Base-by-base conservation (phyloP, 2,888 invertebrate species). In the Ormyrus pomaceus region DNA sequence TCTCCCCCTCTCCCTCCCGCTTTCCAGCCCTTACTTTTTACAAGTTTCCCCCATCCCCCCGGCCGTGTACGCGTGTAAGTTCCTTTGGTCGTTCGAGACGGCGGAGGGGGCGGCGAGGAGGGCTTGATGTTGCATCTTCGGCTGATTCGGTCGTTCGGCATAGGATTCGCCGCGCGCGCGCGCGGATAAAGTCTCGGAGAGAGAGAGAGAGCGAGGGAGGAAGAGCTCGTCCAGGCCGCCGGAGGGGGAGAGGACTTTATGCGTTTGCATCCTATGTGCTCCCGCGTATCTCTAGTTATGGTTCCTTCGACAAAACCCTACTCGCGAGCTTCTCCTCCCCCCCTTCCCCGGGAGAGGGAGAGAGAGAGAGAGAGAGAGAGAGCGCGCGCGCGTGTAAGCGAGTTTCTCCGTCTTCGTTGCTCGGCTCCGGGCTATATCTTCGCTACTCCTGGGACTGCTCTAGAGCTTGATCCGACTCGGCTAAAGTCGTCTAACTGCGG, bases 251-350 rank as follows among this genome's bases (percentile, higher is more conserved):
- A 77, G 84, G 85, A 84, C 86, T 90, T 89, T 89, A 90, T 89
- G 87, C 87, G 87, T 88, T 88, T 88, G 88, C 88, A 88, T 89
- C 87, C 88, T 87, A 87, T 88, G 88, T 81, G 87, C 87, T 87
- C 84, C 86, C 85, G 85, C 89, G 87, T 89, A 88, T 89, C 86
- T 87, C 83, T 83, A 83, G 88, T 90, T 89, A 90, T 87, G 85
- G 85, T 86, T 84, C 85, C 85, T 83, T 84, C 86, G 87, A 87
- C 88, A 84, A 87, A 87, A 87, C 85, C 86, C 84, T 73, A 55
- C 74, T 83, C 84, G 83, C 83, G 85, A 71, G 62, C 59, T 64
- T 13, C n/a, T 34, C 51, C 59, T 51, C 13, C 2, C 9, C 61
- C 55, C 51, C 53, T 48, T 48, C 34, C 34, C 34, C 4, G 34